Base-by-base conservation (phyloP, 2,797 vertebrate genomes). In the Chelmon rostratus region DNA sequence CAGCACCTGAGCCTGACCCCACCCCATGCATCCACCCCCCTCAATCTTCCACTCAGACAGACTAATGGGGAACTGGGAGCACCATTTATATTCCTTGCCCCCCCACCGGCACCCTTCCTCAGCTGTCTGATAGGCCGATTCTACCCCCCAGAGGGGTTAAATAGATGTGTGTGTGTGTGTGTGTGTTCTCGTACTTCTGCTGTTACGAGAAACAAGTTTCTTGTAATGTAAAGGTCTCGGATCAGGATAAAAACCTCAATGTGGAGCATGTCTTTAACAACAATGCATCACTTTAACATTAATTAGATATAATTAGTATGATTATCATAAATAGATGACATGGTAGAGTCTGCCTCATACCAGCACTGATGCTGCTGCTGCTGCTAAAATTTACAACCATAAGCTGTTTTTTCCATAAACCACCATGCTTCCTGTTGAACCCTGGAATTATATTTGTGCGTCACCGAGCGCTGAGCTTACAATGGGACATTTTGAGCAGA, bases 1-100 rank as follows among this genome's bases (percentile, higher is more conserved):
- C 84, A 82, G 78, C 90, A 91, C 88, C 90, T 92, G 92, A 91
- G 79, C 67, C 68, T 78, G 83, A 91, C 89, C 85, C 87, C 82
- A 69, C 81, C 90, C 81, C 38, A 63, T 57, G 57, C 19, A 28
- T 79, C 86, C 65, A 57, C 78, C 79, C 85, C 80, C 84, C 81
- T 85, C 82, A 69, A 81, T 86, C 85, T 81, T 79, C 81, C 66
- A 61, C 86, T 88, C 87, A 88, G 87, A 89, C 86, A 88, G 88
- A 92, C 87, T 90, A 91, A 92, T 93, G 86, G 76, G 78, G 78
- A 83, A 79, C 65, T 61, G 71, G 88, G 74, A 82, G 66, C 67
- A 23, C 76, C 86, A 85, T 92, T 92, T 91, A 84, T 91, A 91
- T 90, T 86, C 82, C 77, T 70, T 25, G 50, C 23, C 86, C 89